Conservation (phyloP, 1,140 invertebrate genomes). For the Pentalonia nigronervosa region DNA sequence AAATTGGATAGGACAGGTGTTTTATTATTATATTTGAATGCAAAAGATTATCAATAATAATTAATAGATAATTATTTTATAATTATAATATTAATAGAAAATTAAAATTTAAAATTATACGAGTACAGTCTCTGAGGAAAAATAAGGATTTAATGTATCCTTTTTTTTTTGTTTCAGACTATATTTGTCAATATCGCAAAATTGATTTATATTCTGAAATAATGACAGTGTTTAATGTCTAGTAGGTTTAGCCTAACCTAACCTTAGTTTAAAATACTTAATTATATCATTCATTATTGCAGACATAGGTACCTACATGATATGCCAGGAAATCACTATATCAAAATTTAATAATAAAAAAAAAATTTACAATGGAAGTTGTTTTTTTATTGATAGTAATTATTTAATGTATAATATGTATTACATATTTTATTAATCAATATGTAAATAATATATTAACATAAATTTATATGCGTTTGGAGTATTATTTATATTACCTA, state of each 20-base stretch:
- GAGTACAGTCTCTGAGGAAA: not conserved
- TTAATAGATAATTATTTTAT: too few species aligned
- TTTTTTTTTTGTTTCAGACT: not conserved
- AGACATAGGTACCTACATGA: not conserved
- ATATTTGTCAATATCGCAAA: not conserved
- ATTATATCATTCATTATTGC: not conserved
- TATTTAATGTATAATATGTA: not conserved
- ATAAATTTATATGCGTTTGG: not conserved
- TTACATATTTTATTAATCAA: not conserved
- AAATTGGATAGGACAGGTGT: not conserved
- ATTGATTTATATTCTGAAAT: not conserved
- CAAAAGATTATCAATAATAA: not conserved
- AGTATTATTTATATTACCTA: not conserved
- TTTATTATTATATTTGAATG: too few species aligned
- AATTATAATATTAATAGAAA: too few species aligned
- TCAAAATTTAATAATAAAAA: not conserved
- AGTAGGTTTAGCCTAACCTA: too few species aligned
- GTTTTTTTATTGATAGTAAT: not conserved
- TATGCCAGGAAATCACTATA: not conserved
- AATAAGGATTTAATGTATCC: not conserved
- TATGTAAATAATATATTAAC: constrained; percentile 9
- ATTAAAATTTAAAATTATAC: not conserved
- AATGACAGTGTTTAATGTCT: not conserved
- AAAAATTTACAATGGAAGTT: not conserved
- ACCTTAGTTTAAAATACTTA: not conserved